phyloP scores from a whole-genome alignment of 1,140 invertebrate genomes.

The Semibalanus balanoides region DNA sequence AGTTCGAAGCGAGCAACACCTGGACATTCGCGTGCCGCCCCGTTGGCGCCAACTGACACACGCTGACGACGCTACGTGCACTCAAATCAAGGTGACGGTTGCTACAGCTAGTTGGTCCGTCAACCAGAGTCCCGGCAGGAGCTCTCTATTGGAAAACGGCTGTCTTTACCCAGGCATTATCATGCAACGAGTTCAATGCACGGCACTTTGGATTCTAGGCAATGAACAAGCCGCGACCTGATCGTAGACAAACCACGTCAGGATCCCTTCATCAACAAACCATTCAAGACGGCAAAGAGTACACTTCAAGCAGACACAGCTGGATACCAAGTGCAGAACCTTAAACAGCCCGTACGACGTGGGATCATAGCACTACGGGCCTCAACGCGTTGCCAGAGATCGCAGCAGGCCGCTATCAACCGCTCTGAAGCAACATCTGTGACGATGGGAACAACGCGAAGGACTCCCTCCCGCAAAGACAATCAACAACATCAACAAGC shows the following conservation, averaged over 20 bases:
- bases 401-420: conserved; percentile 33
- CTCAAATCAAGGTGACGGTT: conserved; percentile 11
- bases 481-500: conserved; percentile 33
- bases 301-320: conserved; percentile 17
- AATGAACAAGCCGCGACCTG: conserved; percentile 25
- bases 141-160: conserved; percentile 42
- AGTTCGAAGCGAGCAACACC: no score
- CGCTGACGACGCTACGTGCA: no score
- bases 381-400: conserved; percentile 36
- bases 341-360: conserved; percentile 25
- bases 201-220: conserved; percentile 28
- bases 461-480: conserved; percentile 30
- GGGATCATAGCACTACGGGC: conserved; percentile 39
- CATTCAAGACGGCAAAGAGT: conserved; percentile 34
- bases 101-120: conserved; percentile 40
- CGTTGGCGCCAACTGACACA: no score
- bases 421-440: conserved; percentile 24
- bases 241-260: conserved; percentile 23
- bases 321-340: background rate
- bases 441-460: conserved; percentile 33
- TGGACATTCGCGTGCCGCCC: no score
- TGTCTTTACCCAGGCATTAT: conserved; percentile 44
- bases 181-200: conserved; percentile 34
- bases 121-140: conserved; percentile 32
- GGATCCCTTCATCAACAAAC: conserved; percentile 55